Evolutionary conservation across 2,113 vertebrate species (phyloP).

Genomic region (Triplophysa siluroides): DNA sequence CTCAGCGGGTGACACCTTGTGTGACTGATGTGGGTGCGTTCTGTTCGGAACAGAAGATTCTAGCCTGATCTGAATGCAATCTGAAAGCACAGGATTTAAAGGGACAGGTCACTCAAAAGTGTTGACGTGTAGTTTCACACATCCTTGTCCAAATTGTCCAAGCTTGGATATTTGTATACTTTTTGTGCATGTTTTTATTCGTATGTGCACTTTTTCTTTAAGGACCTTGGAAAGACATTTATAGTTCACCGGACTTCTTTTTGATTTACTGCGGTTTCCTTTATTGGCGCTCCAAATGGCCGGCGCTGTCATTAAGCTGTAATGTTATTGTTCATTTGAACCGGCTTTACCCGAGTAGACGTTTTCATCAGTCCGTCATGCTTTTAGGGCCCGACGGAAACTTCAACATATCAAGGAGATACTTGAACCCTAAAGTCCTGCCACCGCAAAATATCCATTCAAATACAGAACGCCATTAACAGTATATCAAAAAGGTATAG

Average conservation of each 20-base stretch:
- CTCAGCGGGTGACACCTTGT: background rate
- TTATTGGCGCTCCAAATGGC: background rate
- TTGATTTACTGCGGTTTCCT: too few species aligned
- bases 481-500: background rate
- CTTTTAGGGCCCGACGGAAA: background rate
- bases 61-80: background rate
- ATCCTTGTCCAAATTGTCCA: background rate
- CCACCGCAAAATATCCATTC: background rate
- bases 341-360: background rate
- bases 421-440: background rate
- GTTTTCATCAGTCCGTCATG: background rate
- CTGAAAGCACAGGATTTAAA: background rate
- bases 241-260: too few species aligned
- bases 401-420: background rate
- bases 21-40: background rate
- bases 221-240: too few species aligned
- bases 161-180: too few species aligned
- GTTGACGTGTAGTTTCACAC: background rate
- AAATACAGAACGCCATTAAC: background rate
- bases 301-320: background rate
- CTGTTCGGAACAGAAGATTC: background rate
- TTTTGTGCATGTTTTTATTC: too few species aligned
- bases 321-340: background rate
- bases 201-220: too few species aligned
- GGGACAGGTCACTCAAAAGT: background rate